phyloP scores from a whole-genome alignment of 2,797 vertebrate species.

The Hemitrygon akajei region DNA sequence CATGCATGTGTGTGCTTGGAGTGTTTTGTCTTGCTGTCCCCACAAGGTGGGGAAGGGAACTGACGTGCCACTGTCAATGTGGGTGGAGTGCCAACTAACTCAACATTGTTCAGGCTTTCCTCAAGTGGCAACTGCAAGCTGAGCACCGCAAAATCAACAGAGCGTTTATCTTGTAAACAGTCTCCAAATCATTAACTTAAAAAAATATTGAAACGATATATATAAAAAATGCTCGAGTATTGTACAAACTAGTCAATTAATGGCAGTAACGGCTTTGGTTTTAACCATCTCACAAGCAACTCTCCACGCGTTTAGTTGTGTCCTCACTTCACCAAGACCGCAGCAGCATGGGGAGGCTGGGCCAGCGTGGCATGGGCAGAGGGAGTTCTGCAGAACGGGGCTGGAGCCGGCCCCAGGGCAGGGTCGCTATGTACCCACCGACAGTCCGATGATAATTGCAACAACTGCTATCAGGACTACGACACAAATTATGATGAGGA shows the following conservation, averaged over 20 bases:
- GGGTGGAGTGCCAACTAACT: neutral
- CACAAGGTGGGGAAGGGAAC: neutral
- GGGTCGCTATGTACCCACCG: conserved; percentile 51
- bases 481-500: conserved; percentile 69
- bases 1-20: too few species aligned
- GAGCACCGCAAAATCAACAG: neutral
- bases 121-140: neutral
- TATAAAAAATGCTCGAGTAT: neutral
- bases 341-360: too few species aligned
- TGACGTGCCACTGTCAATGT: neutral
- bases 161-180: conserved; percentile 24
- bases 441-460: conserved; percentile 67
- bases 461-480: conserved; percentile 64
- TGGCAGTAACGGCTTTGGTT: conserved; percentile 8
- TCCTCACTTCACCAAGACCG: neutral
- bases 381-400: neutral
- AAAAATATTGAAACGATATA: conserved; percentile 15
- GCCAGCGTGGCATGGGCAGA: too few species aligned
- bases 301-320: neutral
- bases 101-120: neutral
- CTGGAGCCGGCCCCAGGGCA: conserved; percentile 35
- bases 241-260: neutral
- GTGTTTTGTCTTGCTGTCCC: too few species aligned
- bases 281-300: neutral
- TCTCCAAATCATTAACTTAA: neutral